phyloP scores from a whole-genome alignment of 2,888 invertebrate genomes.

The Tenthredo mesomela region DNA sequence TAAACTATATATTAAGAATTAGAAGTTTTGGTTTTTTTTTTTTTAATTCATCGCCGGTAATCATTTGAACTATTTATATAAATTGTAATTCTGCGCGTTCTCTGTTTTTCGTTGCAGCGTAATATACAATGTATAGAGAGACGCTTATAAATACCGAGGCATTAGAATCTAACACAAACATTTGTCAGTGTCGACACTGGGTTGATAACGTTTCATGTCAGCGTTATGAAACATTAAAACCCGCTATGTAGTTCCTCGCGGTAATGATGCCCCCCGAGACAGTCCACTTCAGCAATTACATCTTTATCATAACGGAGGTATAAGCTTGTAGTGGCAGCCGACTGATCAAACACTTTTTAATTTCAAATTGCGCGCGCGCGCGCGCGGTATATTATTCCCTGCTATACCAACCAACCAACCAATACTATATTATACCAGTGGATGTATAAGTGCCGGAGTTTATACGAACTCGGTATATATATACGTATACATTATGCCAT shows the following conservation, averaged over 20 bases:
- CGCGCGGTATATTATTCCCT: too few species aligned
- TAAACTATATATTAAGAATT: neutral
- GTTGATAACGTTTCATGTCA: conserved; percentile 43
- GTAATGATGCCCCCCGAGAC: conserved; percentile 46
- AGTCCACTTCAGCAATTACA: conserved; percentile 46
- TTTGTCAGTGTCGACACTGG: conserved; percentile 23
- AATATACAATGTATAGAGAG: neutral
- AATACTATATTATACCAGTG: too few species aligned
- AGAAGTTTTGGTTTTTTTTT: neutral
- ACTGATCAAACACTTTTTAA: conserved; percentile 39
- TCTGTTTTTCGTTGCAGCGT: neutral
- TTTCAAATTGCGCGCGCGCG: neutral
- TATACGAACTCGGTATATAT: neutral
- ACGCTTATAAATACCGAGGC: neutral
- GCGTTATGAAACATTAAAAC: conserved; percentile 43
- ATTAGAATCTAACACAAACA: conserved; percentile 35
- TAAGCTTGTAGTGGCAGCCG: neutral
- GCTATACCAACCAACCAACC: neutral
- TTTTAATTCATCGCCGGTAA: neutral
- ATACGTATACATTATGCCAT: conserved; percentile 30
- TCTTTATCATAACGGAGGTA: conserved; percentile 28
- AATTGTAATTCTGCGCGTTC: neutral
- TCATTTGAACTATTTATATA: neutral
- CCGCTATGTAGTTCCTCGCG: neutral
- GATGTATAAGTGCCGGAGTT: neutral